Evolutionary conservation across 2,797 vertebrate genomes (phyloP).

Genomic region (Pitangus sulphuratus): DNA sequence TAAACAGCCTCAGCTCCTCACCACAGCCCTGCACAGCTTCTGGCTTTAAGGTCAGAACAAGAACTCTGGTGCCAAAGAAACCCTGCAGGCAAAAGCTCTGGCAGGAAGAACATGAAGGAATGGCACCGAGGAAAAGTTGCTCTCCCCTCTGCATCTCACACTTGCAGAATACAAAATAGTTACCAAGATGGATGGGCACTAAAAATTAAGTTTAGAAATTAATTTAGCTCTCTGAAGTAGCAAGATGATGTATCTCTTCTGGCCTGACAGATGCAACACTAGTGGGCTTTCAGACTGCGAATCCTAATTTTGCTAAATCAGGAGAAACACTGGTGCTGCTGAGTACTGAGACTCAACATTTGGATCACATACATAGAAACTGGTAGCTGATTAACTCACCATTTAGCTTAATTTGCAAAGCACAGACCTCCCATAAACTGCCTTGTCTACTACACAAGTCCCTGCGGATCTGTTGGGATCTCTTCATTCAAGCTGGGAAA

Average conservation of each 20-base stretch:
- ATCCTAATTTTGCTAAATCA: background rate
- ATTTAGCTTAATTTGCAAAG: background rate
- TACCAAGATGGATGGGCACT: background rate
- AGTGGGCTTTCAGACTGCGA: background rate
- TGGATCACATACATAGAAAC: background rate
- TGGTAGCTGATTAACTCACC: background rate
- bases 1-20: background rate
- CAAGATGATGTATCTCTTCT: background rate
- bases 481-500: background rate
- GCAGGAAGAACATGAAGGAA: background rate
- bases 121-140: rapidly evolving
- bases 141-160: background rate
- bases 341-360: background rate
- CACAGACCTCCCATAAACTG: background rate
- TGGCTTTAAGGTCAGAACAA: background rate
- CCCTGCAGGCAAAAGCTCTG: rapidly evolving
- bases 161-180: background rate
- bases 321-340: background rate
- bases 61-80: background rate
- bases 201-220: background rate
- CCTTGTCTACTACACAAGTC: background rate
- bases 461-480: background rate
- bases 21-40: background rate
- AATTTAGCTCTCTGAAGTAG: background rate
- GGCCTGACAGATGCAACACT: background rate